Conservation (phyloP, 2,113 vertebrate genomes). For the Chaenogobius annularis region DNA sequence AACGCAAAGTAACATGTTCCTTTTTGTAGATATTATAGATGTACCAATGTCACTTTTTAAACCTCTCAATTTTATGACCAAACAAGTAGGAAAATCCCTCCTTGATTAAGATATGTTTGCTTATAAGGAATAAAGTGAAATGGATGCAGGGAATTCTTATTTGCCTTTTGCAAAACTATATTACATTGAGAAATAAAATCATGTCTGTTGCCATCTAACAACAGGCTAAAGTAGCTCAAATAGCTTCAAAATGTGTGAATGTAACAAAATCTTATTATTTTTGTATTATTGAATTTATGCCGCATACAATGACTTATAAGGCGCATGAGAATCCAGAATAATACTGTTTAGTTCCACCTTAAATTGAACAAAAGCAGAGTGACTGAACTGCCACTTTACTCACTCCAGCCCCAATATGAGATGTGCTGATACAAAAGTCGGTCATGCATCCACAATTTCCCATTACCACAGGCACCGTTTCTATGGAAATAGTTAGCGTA, state of each 20-base stretch:
- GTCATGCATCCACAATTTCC: constrained; percentile 11
- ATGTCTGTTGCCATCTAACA: not conserved
- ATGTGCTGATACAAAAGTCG: not conserved
- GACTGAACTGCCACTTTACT: not conserved
- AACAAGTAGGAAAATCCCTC: too few relatives aligned
- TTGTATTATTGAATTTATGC: not conserved
- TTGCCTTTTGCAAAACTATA: too few relatives aligned
- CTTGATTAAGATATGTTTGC: too few relatives aligned
- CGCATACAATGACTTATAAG: not conserved
- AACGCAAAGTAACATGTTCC: too few relatives aligned
- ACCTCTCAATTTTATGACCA: too few relatives aligned
- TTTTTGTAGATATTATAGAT: too few relatives aligned
- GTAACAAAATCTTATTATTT: not conserved
- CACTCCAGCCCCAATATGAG: not conserved
- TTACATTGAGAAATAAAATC: not conserved
- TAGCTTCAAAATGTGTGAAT: not conserved
- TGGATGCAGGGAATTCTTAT: too few relatives aligned
- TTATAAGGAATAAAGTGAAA: too few relatives aligned
- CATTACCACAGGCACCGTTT: constrained; percentile 31
- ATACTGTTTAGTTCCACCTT: not conserved
- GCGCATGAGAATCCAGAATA: too few relatives aligned
- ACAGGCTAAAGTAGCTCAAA: not conserved
- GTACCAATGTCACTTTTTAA: too few relatives aligned
- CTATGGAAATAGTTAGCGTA: constrained; percentile 36
- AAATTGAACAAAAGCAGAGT: not conserved